A percentile compares a stretch with the other conserved stretches of the same genome.
phyloP scores from a whole-genome alignment of 2,113 vertebrate genomes.

The Microcebus lehilahytsara region DNA sequence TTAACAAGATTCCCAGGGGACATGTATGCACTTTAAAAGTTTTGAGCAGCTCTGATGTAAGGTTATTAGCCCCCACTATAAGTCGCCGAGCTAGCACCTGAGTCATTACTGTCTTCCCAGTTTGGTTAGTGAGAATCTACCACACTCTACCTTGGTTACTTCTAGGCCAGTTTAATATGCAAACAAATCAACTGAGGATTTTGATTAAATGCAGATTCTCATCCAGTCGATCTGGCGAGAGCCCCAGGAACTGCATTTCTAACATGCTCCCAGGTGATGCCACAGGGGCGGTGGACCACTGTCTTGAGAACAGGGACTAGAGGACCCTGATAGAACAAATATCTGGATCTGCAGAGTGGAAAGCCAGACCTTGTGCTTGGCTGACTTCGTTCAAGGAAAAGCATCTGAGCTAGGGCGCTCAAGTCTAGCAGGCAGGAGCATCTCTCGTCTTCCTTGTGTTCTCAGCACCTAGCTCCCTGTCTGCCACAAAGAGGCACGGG shows the following conservation, averaged over 20 bases:
- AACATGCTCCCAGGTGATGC: accelerated
- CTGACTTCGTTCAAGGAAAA: not conserved
- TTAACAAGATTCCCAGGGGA: not conserved
- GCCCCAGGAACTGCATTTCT: not conserved
- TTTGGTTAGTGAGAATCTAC: not conserved
- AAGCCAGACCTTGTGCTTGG: not conserved
- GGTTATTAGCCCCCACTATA: not conserved
- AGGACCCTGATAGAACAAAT: not conserved
- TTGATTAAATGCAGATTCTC: not conserved
- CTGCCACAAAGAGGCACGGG: not conserved
- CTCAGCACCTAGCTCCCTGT: not conserved
- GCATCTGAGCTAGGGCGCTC: not conserved
- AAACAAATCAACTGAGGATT: not conserved
- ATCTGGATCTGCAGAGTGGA: not conserved
- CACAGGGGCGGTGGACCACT: accelerated
- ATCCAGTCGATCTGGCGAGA: accelerated
- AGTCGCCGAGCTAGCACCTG: not conserved
- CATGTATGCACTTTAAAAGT: not conserved
- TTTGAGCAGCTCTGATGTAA: not conserved
- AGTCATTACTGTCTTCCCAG: not conserved
- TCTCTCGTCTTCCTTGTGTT: not conserved
- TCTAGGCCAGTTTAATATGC: not conserved
- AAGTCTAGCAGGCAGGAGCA: too few relatives aligned
- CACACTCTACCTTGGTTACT: not conserved
- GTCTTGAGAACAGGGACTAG: accelerated